These are phyloP conservation scores for Ennomos quercinarius DNA, from an alignment of 2,888 invertebrate species.

Conservation along the genomic window DNA sequence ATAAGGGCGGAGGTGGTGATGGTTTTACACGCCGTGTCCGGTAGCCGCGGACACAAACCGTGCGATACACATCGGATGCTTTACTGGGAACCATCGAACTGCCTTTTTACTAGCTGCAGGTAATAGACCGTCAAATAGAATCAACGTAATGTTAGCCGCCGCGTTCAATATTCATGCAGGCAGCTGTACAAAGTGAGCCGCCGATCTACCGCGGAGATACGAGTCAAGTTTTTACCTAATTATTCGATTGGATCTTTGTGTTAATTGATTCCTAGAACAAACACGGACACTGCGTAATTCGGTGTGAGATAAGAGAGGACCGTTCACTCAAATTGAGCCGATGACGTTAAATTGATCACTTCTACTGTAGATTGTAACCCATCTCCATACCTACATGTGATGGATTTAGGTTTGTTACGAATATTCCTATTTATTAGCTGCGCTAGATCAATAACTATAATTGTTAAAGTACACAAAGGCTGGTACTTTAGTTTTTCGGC, in stretches of 20 bases:
- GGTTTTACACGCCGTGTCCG: constrained; percentile 35
- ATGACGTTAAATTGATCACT: neutral
- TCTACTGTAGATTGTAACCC: neutral
- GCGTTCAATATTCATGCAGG: constrained; percentile 17
- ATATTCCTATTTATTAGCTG: no score
- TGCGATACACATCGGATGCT: constrained; percentile 29
- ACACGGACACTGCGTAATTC: constrained; percentile 26
- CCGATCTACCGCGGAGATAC: constrained; percentile 1
- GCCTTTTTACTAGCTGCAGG: constrained; percentile 16
- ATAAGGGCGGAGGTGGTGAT: constrained; percentile 50
- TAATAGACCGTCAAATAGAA: constrained; percentile 31
- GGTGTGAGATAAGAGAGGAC: constrained; percentile 14
- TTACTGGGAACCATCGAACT: constrained; percentile 25
- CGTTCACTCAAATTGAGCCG: constrained; percentile 1
- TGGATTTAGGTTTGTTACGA: no score
- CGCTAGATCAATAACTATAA: no score
- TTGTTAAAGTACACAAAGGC: neutral
- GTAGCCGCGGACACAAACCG: constrained; percentile 27
- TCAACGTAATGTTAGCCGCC: constrained; percentile 24
- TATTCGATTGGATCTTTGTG: constrained; percentile 11
- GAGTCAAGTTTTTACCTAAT: constrained; percentile 23
- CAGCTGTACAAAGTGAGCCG: constrained; percentile 21
- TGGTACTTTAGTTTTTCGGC: no score
- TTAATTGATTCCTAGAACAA: constrained; percentile 34
- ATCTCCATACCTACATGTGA: neutral